Evolutionary conservation across 2,113 vertebrate genomes (phyloP).

Genomic region (Pelvicachromis taeniatus): DNA sequence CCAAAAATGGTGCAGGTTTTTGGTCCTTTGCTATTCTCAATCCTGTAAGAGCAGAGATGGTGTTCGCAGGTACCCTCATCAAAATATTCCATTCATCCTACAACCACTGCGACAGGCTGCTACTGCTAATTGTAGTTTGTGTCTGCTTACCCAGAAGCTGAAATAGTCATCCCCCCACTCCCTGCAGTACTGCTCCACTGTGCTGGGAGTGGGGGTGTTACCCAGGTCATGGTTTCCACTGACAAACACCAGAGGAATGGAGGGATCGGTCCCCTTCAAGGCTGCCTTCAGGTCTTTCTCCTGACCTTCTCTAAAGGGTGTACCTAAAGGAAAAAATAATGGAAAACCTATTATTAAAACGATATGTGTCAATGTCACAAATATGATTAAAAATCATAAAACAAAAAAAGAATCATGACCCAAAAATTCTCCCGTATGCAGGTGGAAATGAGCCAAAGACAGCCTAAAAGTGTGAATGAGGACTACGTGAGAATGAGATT

Average conservation of each 20-base stretch:
- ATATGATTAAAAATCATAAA: neutral
- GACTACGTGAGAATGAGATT: conserved; percentile 25
- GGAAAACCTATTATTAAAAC: neutral
- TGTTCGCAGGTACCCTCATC: neutral
- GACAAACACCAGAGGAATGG: conserved; percentile 88
- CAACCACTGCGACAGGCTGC: neutral
- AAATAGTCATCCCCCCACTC: conserved; percentile 96
- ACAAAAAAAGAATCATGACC: neutral
- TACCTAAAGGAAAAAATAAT: conserved; percentile 64
- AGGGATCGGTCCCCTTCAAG: conserved; percentile 70
- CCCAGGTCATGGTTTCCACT: conserved; percentile 95
- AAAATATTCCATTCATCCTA: neutral
- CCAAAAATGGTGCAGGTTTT: neutral
- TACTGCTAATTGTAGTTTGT: neutral
- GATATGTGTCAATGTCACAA: neutral
- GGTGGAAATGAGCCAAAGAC: neutral
- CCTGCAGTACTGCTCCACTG: conserved; percentile 76
- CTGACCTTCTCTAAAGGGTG: conserved; percentile 79
- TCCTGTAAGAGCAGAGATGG: neutral
- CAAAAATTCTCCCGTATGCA: neutral
- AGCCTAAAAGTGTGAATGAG: conserved; percentile 16
- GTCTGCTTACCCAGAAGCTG: conserved; percentile 84
- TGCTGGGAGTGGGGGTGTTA: conserved; percentile 81
- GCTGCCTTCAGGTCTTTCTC: conserved; percentile 82
- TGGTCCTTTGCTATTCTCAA: neutral